Percentiles rank a stretch among this genome's conserved stretches.
These are phyloP conservation scores for Rhorus exstirpatorius DNA, from an alignment of 2,888 invertebrate species.

Conservation along the genomic window DNA sequence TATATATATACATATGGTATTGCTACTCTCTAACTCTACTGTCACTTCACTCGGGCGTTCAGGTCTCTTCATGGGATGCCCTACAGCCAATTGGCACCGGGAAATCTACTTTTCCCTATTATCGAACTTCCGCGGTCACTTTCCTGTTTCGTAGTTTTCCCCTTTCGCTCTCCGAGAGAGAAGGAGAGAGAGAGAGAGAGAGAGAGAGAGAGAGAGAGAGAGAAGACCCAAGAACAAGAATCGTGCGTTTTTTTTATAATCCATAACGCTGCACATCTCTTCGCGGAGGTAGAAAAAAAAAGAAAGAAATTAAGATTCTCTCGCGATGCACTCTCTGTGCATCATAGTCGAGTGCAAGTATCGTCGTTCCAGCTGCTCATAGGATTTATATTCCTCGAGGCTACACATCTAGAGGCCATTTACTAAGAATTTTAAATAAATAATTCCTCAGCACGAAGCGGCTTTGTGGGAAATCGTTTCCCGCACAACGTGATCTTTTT, in stretches of 20 bases:
- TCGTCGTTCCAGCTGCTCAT: constrained; percentile 16
- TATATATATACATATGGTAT: constrained; percentile 38
- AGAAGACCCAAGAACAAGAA: constrained; percentile 4
- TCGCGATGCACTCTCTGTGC: constrained; percentile 15
- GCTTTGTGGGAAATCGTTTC: constrained; percentile 42
- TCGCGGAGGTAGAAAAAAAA: constrained; percentile 29
- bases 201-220: no score
- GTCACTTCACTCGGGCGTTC: constrained; percentile 47
- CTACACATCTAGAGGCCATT: constrained; percentile 6
- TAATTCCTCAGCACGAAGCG: constrained; percentile 25
- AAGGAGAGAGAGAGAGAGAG: no score
- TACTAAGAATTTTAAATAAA: constrained; percentile 43
- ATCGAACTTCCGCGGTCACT: constrained; percentile 67
- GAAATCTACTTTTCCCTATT: constrained; percentile 68
- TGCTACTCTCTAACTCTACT: constrained; percentile 39
- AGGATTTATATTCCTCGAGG: constrained; percentile 2
- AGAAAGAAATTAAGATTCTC: constrained; percentile 27
- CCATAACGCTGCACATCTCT: constrained; percentile 12
- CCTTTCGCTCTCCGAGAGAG: not conserved
- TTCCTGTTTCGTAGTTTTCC: constrained; percentile 40
- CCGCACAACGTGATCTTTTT: constrained; percentile 26
- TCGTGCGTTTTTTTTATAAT: constrained; percentile 14
- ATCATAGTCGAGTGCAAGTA: not conserved
- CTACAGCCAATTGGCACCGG: constrained; percentile 46
- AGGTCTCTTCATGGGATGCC: constrained; percentile 53